Base-by-base conservation (phyloP, 1,140 invertebrate species). In the Telenomus remus region DNA sequence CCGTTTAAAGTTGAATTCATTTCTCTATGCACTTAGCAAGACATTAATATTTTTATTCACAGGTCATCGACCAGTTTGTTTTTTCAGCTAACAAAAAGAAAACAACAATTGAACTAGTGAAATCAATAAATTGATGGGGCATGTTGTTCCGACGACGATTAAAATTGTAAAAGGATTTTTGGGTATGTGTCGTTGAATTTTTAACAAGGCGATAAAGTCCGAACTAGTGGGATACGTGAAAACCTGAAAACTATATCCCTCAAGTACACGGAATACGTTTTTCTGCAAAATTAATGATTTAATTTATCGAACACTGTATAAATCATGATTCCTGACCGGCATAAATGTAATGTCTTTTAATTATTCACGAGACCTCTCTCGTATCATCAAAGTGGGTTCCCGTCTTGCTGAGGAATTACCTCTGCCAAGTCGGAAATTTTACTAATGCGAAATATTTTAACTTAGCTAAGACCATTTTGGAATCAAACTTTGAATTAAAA, bases 321-420 rank as follows among this genome's bases (percentile, higher is more conserved):
- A 76, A 66, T 76, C 61, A 70, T 61, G 59, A 65, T 64, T 70
- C 55, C 73, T 70, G 66, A 76, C 61, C 60, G 54, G 47, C 55
- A 76, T 76, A 70, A 70, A 70, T 70, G 60, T 70, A 71, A 70
- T 56, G 73, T 60, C 61, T 49, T 66, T 76, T 56, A 71, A 76
- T 76, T 66, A 76, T 76, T 71, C 74, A 71, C 49, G 33, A 48
- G 65, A 70, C 71, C 66, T 60, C 74, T 48, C 66, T 76, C 61
- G 68, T 76, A 71, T 76, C 74, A 55, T 71, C 51, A 61, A 65
- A 71, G 66, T 71, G 68, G 66, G 71, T 76, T 71, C 66, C 74
- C 66, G 66, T 71, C 64, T 50, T 63, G 61, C 66, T 76, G 66
- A 76, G 66, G 66, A 76, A 76, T 76, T 70, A 70, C 73, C 50